A percentile compares a stretch with the other conserved stretches of the same genome.
These are phyloP conservation scores for Ellobius talpinus DNA, from an alignment of 2,113 vertebrate species.

Conservation along the genomic window DNA sequence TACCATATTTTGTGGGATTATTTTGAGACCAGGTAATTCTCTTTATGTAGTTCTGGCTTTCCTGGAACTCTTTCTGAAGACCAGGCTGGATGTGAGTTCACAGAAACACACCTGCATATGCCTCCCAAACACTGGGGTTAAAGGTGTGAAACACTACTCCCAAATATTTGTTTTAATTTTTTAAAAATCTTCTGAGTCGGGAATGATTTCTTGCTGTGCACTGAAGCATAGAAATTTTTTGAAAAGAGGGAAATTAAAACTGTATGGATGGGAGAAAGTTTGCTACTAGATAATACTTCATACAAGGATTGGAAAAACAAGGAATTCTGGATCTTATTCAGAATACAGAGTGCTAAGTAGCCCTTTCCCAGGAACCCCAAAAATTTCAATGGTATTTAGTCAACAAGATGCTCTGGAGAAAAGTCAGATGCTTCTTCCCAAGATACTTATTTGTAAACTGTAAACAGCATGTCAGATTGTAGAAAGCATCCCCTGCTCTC, in stretches of 20 bases:
- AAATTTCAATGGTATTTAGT: slow-evolving; percentile 66
- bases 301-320: slow-evolving; percentile 46
- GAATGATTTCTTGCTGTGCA: not conserved
- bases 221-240: not conserved
- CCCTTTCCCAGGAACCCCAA: slow-evolving; percentile 61
- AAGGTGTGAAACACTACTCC: not conserved
- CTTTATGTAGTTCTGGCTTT: not conserved
- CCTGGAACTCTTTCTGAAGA: not conserved
- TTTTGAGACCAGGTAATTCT: not conserved
- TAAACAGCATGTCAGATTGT: slow-evolving; percentile 70
- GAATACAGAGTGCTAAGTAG: slow-evolving; percentile 60
- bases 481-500: slow-evolving; percentile 49
- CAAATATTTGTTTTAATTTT: not conserved
- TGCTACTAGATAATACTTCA: slow-evolving; percentile 16
- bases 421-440: slow-evolving; percentile 69
- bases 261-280: not conserved
- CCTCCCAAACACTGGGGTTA: not conserved
- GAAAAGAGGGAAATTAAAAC: not conserved
- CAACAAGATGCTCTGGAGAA: slow-evolving; percentile 70
- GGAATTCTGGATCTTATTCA: slow-evolving; percentile 57
- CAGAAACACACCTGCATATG: not conserved
- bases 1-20: not conserved
- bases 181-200: not conserved
- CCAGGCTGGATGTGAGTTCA: not conserved
- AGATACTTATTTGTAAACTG: slow-evolving; percentile 77